Evolutionary conservation across 2,113 vertebrate genomes (phyloP), one percentile per base, ranked within the genome.

Genomic region (Acrocephalus kingi): DNA sequence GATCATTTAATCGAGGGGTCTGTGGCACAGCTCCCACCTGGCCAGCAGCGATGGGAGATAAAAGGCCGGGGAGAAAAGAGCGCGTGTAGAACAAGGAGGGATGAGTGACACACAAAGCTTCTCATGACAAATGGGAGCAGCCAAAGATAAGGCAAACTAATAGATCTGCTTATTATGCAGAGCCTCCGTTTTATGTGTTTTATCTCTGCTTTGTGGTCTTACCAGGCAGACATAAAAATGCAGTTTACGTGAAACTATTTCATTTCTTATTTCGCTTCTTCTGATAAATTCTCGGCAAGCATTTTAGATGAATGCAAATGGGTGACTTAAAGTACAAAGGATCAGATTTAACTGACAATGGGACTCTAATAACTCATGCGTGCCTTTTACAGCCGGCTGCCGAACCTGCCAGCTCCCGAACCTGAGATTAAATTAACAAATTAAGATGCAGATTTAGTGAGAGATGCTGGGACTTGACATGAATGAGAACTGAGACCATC

Each of bases 261-360:
- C 49, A 87, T 95, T 92, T 74, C 92, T 96, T 97, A 89, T 94
- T 95, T 93, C 90, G 15, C 68, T 90, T 35, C 86, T 82, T 75
- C 93, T 82, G 84, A 94, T 85, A 66, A 89, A 86, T 28, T 15
- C 76, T 61, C 15, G 25, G 64, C 33, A 75, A 90, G 78, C 41
- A 8, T 67, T 97, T 75, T 59, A 91, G 81, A 84, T 97, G 82
- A 97, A 94, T 95, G 80, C 80, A 96, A 92, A 93, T 89, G 58
- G 51, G 30, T 69, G 90, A 81, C 89, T 92, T 84, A 64, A 75
- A 95, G 62, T n/a, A 94, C 82, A 79, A 93, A 90, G 62, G 84
- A 39, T 77, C 54, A 85, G 94, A 83, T 74, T 59, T 63, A 74
- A 71, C 66, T 6, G 48, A 77, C 72, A 84, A 45, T 39, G 37